These are phyloP conservation scores for Oreohelix idahoensis DNA, from an alignment of 1,140 invertebrate species.

Conservation along the genomic window DNA sequence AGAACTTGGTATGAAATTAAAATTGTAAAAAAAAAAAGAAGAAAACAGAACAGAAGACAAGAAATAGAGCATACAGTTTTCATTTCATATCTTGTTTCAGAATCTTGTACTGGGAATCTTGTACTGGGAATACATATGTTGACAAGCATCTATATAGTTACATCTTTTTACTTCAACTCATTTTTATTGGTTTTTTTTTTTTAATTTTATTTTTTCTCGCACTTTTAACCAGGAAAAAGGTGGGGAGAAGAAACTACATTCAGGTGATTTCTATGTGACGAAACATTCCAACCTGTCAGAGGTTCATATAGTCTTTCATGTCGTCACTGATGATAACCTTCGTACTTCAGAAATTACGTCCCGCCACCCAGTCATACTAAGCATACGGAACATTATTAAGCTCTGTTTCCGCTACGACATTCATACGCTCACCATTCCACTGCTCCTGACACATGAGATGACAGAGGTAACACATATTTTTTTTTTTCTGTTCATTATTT, in stretches of 20 bases:
- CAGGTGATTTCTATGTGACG: slow-evolving; percentile 95
- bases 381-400: slow-evolving; percentile 94
- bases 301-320: slow-evolving; percentile 94
- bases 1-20: no score
- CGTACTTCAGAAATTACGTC: slow-evolving; percentile 90
- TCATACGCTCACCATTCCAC: slow-evolving; percentile 92
- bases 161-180: no score
- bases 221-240: slow-evolving; percentile 57
- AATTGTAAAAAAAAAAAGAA: no score
- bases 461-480: slow-evolving; percentile 81
- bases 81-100: no score
- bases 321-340: slow-evolving; percentile 79
- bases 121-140: no score
- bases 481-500: no score
- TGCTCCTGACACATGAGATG: slow-evolving; percentile 93
- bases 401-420: slow-evolving; percentile 94
- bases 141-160: no score
- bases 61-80: no score
- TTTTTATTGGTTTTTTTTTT: background rate
- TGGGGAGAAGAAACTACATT: slow-evolving; percentile 73
- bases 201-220: background rate
- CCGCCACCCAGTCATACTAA: slow-evolving; percentile 94
- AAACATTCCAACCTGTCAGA: slow-evolving; percentile 95
- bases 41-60: no score
- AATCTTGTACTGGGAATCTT: no score